Evolutionary conservation across 2,888 invertebrate species (phyloP).

Genomic region (Argyra leucocephala): DNA sequence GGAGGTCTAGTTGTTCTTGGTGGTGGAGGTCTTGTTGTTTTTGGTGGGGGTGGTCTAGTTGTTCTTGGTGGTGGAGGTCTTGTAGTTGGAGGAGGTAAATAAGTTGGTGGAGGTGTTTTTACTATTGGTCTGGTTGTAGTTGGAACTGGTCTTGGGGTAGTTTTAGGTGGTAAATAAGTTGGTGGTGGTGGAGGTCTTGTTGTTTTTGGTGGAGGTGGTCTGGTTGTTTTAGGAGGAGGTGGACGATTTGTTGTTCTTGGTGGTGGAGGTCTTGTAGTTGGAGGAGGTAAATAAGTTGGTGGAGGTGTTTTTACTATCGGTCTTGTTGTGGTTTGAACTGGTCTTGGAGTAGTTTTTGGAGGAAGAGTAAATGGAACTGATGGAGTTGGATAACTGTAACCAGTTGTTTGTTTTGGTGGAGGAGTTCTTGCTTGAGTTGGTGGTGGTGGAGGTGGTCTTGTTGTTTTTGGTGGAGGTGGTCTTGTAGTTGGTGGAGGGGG

Average conservation of each 20-base stretch:
- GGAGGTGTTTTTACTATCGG: conserved; percentile 15
- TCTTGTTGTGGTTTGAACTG: conserved; percentile 21
- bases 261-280: conserved; percentile 23
- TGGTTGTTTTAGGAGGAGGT: conserved; percentile 22
- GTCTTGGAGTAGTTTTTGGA: conserved; percentile 24
- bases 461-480: conserved; percentile 11
- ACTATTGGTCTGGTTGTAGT: conserved; percentile 17
- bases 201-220: conserved; percentile 20
- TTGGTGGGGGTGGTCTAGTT: conserved; percentile 19
- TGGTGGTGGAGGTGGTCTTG: conserved; percentile 13
- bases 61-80: conserved; percentile 13
- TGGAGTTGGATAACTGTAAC: conserved; percentile 15
- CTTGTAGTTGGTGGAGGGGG: conserved; percentile 12
- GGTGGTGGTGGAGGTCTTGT: conserved; percentile 19
- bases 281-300: conserved; percentile 19
- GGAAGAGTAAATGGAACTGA: conserved; percentile 21
- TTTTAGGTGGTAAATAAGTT: conserved; percentile 17
- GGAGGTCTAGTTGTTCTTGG: conserved; percentile 19
- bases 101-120: neutral
- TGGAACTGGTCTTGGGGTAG: conserved; percentile 20
- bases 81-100: conserved; percentile 18
- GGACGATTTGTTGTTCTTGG: conserved; percentile 16
- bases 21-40: conserved; percentile 25
- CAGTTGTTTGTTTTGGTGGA: conserved; percentile 10
- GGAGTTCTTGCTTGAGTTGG: conserved; percentile 17